Evolutionary conservation across 2,888 invertebrate genomes (phyloP), one percentile per base, ranked within the genome.

Genomic region (Brachycybe producta): DNA sequence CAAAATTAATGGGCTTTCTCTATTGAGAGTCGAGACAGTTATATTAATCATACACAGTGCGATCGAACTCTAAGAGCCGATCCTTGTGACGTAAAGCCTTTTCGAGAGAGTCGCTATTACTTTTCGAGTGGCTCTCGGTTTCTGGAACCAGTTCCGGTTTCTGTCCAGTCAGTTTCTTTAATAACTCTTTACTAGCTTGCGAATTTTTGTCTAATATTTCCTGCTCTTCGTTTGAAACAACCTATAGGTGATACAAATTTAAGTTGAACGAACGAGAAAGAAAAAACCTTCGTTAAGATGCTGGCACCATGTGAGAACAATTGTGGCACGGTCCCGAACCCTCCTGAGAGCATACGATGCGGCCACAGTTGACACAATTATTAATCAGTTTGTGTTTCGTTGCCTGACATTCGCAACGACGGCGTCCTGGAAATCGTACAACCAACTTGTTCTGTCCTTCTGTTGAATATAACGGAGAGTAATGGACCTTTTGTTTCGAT

Each of bases 321-420:
- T 82, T 91, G 39, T 94, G 75, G 64, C 98, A 98, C 0, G 94
- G 91, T 0, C 98, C 98, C 7, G 92, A 84, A 1, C 97, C 95
- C 71, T 98, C 98, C 69, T 94, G 91, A 49, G 77, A 77, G 67
- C 97, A 98, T 4, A 97, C 84, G 54, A 99, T 84, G 51, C 94
- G 76, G 0, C 98, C 98, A 68, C 98, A 98, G 54, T 78, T 77
- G 11, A 84, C 65, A 62, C 98, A 98, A 68, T 99, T 98, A 64
- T 87, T 90, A 51, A 99, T 74, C 41, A 98, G 72, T 49, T 76
- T 75, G 65, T 99, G 98, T 61, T 81, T 83, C 3, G 80, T 75
- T 0, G 95, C 95, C 67, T 95, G 87, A 64, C 98, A 98, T 52
- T 87, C 80, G 67, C 98, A 98, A 44, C 72, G 72, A 61, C 84